Base-by-base conservation (phyloP, 2,888 invertebrate species). In the Trachelus troglodyta region DNA sequence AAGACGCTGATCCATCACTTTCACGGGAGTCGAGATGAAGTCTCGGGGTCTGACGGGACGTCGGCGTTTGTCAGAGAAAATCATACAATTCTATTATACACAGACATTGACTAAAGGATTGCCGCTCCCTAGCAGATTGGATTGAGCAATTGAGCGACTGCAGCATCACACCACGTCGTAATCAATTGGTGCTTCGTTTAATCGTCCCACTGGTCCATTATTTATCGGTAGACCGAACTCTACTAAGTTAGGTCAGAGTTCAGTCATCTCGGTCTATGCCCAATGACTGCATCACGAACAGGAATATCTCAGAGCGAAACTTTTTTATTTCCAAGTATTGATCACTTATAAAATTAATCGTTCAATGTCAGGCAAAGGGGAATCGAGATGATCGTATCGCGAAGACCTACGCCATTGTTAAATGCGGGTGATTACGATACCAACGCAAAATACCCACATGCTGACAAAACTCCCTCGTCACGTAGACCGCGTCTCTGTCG, bases 361-460 rank as follows among this genome's bases (percentile, higher is more conserved):
- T 23, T 56, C 23, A 3, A 9, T 56, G 56, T 56, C 56, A 9
- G 23, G 56, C 6, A 23, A 56, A 23, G 23, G 2, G 23, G 9
- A 56, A 9, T 56, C 23, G 23, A 23, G 23, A 56, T 4, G 40
- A 40, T 56, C 56, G 56, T 56, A 56, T 56, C 9, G 56, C 15
- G 56, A 56, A 23, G 56, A 23, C 9, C 56, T 15, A 9, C 56
- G 23, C 56, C 56, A 31, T 71, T 69, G 69, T 30, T 9, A 31
- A 34, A 71, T 71, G 71, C 71, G 71, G 71, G 71, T 11, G 34
- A 31, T 71, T 79, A 35, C 15, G 78, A 82, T 81, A 81, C 77
- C 73, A 80, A 80, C 79, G 81, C 79, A 79, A 82, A 81, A 80
- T 81, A 81, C 81, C 81, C 81, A 81, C 80, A 82, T 82, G 80